A percentile compares a stretch with the other conserved stretches of the same genome.
Conservation (phyloP, 2,797 vertebrate genomes). For the Mycteria americana region DNA sequence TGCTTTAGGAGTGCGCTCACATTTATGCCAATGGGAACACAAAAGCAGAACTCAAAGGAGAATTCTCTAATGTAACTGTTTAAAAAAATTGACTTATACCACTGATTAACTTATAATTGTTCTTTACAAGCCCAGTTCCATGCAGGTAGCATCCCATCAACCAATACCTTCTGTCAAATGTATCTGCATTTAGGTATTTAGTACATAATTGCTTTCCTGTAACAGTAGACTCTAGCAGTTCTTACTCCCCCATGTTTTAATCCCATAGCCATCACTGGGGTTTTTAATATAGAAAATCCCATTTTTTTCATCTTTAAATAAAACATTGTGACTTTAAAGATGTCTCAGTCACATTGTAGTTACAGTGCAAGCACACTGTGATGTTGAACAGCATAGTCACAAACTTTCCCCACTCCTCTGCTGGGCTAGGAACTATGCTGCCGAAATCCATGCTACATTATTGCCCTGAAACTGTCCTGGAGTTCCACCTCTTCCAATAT, state of each 20-base stretch:
- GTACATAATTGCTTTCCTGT: not conserved
- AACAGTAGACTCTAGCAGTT: not conserved
- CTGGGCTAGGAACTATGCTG: not conserved
- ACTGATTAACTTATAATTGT: not conserved
- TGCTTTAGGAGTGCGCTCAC: not conserved
- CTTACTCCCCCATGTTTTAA: not conserved
- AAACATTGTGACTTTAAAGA: not conserved
- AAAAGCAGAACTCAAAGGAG: not conserved
- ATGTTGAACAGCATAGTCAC: not conserved
- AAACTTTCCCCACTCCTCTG: not conserved
- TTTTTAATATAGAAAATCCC: not conserved
- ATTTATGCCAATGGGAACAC: not conserved
- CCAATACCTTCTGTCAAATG: not conserved
- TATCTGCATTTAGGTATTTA: not conserved
- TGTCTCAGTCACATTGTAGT: not conserved
- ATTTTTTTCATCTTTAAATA: no score
- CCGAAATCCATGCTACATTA: not conserved
- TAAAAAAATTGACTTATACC: not conserved
- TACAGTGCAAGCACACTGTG: not conserved
- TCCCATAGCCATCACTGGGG: not conserved
- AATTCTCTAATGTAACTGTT: not conserved
- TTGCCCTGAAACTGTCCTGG: not conserved
- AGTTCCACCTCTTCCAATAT: constrained; percentile 16
- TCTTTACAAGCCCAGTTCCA: not conserved
- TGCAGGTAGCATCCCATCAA: not conserved